These are phyloP conservation scores for Cinclus mexicanus DNA, from an alignment of 2,113 vertebrate genomes.

Conservation along the genomic window DNA sequence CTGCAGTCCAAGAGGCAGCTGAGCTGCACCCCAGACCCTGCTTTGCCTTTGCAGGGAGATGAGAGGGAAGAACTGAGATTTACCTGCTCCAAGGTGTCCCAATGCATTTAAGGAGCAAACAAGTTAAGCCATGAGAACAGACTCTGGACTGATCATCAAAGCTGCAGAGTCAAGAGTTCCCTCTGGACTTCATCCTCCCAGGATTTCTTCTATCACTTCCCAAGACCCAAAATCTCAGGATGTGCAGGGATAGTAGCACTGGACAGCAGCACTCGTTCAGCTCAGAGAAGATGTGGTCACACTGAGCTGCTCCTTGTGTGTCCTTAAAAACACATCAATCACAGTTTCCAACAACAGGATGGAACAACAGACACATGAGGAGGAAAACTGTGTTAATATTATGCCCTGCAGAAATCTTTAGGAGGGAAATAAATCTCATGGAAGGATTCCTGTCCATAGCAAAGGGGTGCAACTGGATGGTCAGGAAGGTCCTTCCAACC, in stretches of 20 bases:
- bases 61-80: not conserved
- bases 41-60: not conserved
- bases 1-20: not conserved
- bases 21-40: not conserved
- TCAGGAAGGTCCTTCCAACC: not conserved
- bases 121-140: not conserved
- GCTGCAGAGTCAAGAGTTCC: not conserved
- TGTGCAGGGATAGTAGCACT: not conserved
- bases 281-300: not conserved
- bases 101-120: not conserved
- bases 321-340: not conserved
- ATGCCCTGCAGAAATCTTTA: not conserved
- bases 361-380: fast-evolving
- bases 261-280: not conserved
- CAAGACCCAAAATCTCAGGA: not conserved
- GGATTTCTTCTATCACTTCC: not conserved
- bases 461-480: not conserved
- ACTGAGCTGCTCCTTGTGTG: not conserved
- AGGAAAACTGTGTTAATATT: not conserved
- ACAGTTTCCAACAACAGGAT: not conserved
- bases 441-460: not conserved
- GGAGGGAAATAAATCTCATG: not conserved
- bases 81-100: not conserved
- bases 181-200: not conserved
- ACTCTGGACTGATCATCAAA: not conserved